These are phyloP conservation scores for Amazona vittata DNA, from an alignment of 2,113 vertebrate species.

Conservation along the genomic window DNA sequence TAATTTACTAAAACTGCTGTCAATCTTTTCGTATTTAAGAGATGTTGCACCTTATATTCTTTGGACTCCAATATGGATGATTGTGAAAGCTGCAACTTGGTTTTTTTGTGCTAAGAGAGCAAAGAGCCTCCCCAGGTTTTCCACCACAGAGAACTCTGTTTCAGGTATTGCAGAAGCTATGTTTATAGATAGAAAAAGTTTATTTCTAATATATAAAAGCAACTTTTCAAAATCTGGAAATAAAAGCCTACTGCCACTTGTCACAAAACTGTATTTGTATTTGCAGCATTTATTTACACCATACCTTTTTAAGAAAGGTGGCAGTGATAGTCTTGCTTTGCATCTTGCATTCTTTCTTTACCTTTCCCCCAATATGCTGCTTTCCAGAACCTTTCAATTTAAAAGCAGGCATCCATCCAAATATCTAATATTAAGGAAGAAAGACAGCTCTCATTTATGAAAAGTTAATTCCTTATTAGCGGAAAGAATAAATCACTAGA, in stretches of 20 bases:
- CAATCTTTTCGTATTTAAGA: background rate
- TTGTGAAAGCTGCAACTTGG: background rate
- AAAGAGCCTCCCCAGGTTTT: background rate
- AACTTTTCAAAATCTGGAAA: conserved; percentile 30
- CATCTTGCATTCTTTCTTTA: background rate
- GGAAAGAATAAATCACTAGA: background rate
- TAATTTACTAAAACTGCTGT: background rate
- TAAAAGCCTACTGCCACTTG: background rate
- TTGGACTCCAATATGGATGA: background rate
- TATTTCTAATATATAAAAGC: background rate
- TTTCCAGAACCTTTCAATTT: background rate
- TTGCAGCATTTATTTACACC: background rate
- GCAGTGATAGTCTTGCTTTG: background rate
- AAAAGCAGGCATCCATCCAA: background rate
- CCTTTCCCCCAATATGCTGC: background rate
- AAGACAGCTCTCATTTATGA: background rate
- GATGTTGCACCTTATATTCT: background rate
- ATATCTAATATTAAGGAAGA: background rate
- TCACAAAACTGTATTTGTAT: background rate
- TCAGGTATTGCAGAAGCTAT: background rate
- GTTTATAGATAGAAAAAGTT: background rate
- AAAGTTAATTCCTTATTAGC: background rate
- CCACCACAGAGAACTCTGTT: background rate
- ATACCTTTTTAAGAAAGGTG: background rate
- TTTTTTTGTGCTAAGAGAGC: background rate